A percentile compares a stretch with the other conserved stretches of the same genome.
Evolutionary conservation across 2,797 vertebrate genomes (phyloP).

Genomic region (Muscicapa striata): DNA sequence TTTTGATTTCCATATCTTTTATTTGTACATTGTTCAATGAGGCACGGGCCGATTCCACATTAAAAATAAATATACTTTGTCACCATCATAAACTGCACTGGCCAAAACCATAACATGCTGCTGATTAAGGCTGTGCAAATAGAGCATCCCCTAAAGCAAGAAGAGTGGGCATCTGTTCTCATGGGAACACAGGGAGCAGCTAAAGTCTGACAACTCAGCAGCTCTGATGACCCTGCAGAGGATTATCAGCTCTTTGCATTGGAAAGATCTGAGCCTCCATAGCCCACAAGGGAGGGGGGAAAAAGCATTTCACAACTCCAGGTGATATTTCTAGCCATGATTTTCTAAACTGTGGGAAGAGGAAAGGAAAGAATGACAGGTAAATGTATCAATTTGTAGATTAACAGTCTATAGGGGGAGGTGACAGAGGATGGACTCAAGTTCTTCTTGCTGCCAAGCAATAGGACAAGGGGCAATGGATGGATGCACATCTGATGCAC

Average conservation of each 20-base stretch:
- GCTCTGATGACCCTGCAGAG: not conserved
- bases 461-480: not conserved
- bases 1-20: conserved; percentile 53
- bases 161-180: not conserved
- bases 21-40: conserved; percentile 33
- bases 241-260: not conserved
- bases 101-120: not conserved
- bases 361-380: not conserved
- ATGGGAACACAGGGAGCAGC: not conserved
- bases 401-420: not conserved
- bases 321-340: not conserved
- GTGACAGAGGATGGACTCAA: not conserved
- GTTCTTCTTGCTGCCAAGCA: not conserved
- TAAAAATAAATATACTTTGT: conserved; percentile 44
- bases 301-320: not conserved
- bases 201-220: not conserved
- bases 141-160: conserved; percentile 24
- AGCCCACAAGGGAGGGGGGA: not conserved
- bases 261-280: not conserved
- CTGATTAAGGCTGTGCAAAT: conserved; percentile 27
- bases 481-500: no score
- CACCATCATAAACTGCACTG: conserved; percentile 12
- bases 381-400: not conserved
- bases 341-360: not conserved
- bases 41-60: not conserved